Evolutionary conservation across 2,888 invertebrate species (phyloP), one percentile per base, ranked within the genome.

Genomic region (Dioctria linearis): DNA sequence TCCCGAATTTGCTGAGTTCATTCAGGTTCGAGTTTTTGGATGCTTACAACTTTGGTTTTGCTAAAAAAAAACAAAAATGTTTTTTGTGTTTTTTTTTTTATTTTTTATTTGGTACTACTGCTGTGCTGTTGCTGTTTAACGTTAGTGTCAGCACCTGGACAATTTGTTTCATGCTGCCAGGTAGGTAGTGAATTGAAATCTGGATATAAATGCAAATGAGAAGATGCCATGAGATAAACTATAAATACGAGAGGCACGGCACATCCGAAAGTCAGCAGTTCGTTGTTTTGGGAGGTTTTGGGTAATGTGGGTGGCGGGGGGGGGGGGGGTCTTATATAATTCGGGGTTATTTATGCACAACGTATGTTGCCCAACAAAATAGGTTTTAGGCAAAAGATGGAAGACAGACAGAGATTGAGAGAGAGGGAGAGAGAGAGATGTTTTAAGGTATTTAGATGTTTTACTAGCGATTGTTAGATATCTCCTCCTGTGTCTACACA

Each of bases 171-270:
- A 49, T 63, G 46, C 76, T 63, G 25, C 25, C 25, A 25, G 49
- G 39, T 46, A 61, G 76, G 76, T 43, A 76, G 63, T 76, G 76
- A 63, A 76, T 76, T 76, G 76, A 76, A 76, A 76, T 61, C 76
- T 63, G 76, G 63, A 76, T 63, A 76, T 76, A 76, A 76, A 76
- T 76, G 76, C 76, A 76, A 76, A 76, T 76, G 61, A 76, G 76
- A 46, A n/a, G 63, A 63, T 57, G 49, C 43, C 73, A 39, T 61
- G 9, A 46, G 49, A 63, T 63, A 63, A 42, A 49, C 42, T 6
- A 73, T 25, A 25, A 25, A 25, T 25, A 25, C 25, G 25, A 25
- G 25, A 25, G 25, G 25, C 25, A 25, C 25, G 57, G 61, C 46
- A 61, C n/a, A 61, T 37, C 63, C 76, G 66, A 63, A 63, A 76